Conservation (phyloP, 2,113 vertebrate genomes). For the Oenanthe oenanthe region DNA sequence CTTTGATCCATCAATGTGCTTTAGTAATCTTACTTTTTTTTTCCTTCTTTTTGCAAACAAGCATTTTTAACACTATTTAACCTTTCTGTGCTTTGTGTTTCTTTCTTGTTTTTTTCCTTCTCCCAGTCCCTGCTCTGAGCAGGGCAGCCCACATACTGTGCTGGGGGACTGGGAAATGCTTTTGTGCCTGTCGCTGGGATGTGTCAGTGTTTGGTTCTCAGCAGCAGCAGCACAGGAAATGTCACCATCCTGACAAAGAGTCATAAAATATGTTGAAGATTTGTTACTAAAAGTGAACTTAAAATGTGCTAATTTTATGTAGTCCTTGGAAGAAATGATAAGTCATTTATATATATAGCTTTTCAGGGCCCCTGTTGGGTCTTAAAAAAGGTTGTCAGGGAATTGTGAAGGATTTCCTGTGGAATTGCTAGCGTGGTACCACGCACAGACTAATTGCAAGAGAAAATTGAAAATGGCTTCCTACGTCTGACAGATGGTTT, state of each 20-base stretch:
- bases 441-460: neutral
- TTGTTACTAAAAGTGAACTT: constrained; percentile 22
- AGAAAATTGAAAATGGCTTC: neutral
- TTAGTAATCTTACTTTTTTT: neutral
- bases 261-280: neutral
- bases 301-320: neutral
- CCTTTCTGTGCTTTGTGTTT: neutral
- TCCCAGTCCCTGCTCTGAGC: neutral
- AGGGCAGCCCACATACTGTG: neutral
- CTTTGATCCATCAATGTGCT: neutral
- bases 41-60: neutral
- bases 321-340: neutral
- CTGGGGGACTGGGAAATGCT: neutral
- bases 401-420: neutral
- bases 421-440: neutral
- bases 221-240: constrained; percentile 22
- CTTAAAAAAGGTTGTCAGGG: neutral
- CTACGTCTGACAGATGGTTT: neutral
- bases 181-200: neutral
- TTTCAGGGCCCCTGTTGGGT: neutral
- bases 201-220: neutral
- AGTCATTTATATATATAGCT: neutral
- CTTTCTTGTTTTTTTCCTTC: neutral
- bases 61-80: neutral
- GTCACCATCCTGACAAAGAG: neutral